Evolutionary conservation across 2,888 invertebrate species (phyloP).

Genomic region (Smittia sp.): DNA sequence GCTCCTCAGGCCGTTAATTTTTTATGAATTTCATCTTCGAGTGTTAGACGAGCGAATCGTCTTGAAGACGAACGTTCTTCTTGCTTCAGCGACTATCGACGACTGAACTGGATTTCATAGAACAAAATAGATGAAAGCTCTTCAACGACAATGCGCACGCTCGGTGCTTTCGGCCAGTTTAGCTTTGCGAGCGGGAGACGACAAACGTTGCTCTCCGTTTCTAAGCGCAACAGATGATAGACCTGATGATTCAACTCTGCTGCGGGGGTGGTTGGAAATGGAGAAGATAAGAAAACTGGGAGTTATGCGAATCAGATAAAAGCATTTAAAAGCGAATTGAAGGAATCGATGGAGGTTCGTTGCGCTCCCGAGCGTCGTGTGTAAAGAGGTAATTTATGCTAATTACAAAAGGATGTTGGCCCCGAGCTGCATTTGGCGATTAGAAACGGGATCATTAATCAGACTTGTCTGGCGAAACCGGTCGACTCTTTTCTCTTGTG

Average conservation of each 20-base stretch:
- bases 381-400: too few species aligned
- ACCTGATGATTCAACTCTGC: constrained; percentile 32
- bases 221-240: constrained; percentile 37
- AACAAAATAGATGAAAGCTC: constrained; percentile 32
- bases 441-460: too few species aligned
- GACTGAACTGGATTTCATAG: constrained; percentile 29
- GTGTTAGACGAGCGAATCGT: neutral
- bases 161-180: constrained; percentile 19
- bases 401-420: too few species aligned
- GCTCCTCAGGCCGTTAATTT: constrained; percentile 21
- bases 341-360: too few species aligned
- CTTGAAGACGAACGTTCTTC: neutral
- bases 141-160: constrained; percentile 15
- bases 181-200: neutral
- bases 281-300: neutral
- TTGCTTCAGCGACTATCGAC: neutral
- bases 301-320: neutral
- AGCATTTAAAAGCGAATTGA: too few species aligned
- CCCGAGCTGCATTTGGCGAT: too few species aligned
- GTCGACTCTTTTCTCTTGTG: too few species aligned
- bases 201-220: neutral
- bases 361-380: too few species aligned
- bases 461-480: too few species aligned
- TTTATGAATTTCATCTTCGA: constrained; percentile 31
- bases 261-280: neutral